Evolutionary conservation across 1,140 invertebrate species (phyloP).

Genomic region (Lasaia peninsularis): DNA sequence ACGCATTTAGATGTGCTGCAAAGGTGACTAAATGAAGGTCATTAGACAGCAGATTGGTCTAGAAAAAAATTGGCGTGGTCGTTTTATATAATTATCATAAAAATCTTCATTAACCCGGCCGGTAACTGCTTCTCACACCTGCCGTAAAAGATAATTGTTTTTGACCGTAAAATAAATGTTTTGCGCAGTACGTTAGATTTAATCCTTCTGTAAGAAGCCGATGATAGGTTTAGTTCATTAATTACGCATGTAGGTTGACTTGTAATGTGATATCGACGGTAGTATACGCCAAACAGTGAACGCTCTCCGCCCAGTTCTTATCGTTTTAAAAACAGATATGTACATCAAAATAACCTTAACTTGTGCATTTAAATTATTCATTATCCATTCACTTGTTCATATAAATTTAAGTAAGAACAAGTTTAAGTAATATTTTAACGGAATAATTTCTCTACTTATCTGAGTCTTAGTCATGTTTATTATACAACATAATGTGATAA

Average conservation of each 20-base stretch:
- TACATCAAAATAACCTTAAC: conserved; percentile 1
- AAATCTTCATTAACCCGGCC: conserved; percentile 44
- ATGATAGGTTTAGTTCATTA: conserved; percentile 32
- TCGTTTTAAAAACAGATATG: conserved; percentile 5
- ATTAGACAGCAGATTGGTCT: conserved; percentile 42
- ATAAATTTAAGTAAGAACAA: not conserved
- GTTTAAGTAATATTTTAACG: not conserved
- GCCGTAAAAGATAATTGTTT: conserved; percentile 29
- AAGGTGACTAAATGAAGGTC: conserved; percentile 56
- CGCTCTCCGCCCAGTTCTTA: conserved; percentile 30
- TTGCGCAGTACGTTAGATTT: conserved; percentile 18
- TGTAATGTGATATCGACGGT: conserved; percentile 47
- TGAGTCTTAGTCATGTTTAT: not conserved
- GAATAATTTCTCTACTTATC: not conserved
- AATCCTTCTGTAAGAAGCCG: not conserved
- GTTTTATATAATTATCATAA: conserved; percentile 65
- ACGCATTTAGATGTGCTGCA: conserved; percentile 31
- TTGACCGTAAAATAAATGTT: conserved; percentile 25
- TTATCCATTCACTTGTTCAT: not conserved
- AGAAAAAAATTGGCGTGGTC: conserved; percentile 57
- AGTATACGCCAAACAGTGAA: conserved; percentile 24
- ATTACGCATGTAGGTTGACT: conserved; percentile 35
- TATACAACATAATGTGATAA: not conserved
- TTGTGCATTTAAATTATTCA: conserved; percentile 1
- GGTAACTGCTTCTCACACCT: conserved; percentile 42